A percentile compares a stretch with the other conserved stretches of the same genome.
Conservation (phyloP, 1,140 invertebrate genomes). For the Drosophila grimshawi region DNA sequence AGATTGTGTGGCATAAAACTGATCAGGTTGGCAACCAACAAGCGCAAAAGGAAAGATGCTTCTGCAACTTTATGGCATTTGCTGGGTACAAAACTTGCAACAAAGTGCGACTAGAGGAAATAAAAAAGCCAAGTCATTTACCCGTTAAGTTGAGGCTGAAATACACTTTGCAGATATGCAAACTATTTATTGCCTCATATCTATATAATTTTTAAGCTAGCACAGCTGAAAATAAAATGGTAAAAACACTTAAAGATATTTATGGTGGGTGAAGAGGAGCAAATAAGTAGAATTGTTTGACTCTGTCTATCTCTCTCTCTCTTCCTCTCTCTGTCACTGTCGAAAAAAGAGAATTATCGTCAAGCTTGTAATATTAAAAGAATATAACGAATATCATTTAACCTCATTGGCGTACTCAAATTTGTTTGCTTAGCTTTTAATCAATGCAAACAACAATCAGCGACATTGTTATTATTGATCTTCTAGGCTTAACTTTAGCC, state of each 20-base stretch:
- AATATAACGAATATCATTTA: background rate
- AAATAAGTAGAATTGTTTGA: background rate
- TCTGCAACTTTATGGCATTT: constrained; percentile 60
- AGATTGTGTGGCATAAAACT: constrained; percentile 46
- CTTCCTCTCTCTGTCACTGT: no score
- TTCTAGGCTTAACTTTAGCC: background rate
- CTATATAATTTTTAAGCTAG: background rate
- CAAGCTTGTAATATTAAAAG: background rate
- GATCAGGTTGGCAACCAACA: constrained; percentile 57
- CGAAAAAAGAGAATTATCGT: no score
- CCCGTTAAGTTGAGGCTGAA: constrained; percentile 9
- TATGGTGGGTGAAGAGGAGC: background rate
- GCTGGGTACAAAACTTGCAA: constrained; percentile 42
- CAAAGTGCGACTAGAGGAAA: constrained; percentile 40
- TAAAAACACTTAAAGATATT: background rate
- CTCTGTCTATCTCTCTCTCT: no score
- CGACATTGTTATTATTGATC: no score
- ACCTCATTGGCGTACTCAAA: no score
- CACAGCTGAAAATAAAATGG: background rate
- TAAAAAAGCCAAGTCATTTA: constrained; percentile 33
- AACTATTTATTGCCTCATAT: background rate
- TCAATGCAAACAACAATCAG: background rate
- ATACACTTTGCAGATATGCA: constrained; percentile 18
- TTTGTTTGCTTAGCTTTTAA: no score
- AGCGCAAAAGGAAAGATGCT: constrained; percentile 11